Conservation (phyloP, 53 echinoderm and acorn worm genomes). For the Patiria pectinifera region DNA sequence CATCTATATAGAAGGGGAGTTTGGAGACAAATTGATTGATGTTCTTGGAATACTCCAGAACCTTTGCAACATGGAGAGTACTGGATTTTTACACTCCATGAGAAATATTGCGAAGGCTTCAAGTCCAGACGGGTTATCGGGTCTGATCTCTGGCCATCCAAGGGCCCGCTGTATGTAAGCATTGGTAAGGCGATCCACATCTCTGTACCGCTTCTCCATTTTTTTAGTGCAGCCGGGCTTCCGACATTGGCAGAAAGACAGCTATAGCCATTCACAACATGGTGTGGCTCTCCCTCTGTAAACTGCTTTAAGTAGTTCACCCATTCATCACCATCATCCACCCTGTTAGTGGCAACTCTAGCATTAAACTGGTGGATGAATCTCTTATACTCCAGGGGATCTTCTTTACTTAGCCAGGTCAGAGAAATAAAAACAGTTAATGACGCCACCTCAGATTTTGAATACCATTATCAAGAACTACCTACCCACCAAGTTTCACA, state of each 20-base stretch:
- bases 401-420: conserved; percentile 25
- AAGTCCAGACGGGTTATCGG: conserved; percentile 60
- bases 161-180: conserved; percentile 51
- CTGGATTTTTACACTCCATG: conserved; percentile 36
- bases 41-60: conserved; percentile 63
- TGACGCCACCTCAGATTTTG: too few species aligned
- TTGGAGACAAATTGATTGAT: conserved; percentile 66
- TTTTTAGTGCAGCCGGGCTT: conserved; percentile 47
- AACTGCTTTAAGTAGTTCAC: conserved; percentile 74
- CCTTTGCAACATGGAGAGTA: conserved; percentile 38
- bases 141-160: conserved; percentile 68
- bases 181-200: conserved; percentile 53
- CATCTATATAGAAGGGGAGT: conserved; percentile 61
- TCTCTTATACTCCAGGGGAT: conserved; percentile 30
- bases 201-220: conserved; percentile 63
- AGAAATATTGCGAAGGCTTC: conserved; percentile 67
- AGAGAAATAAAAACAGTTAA: too few species aligned
- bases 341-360: conserved; percentile 44
- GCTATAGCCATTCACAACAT: conserved; percentile 74
- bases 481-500: too few species aligned
- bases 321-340: conserved; percentile 58
- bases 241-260: conserved; percentile 32
- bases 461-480: too few species aligned
- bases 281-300: conserved; percentile 65
- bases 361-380: conserved; percentile 45